phyloP scores from a whole-genome alignment of 1,140 invertebrate genomes.

The Panagrolaimus sp. region DNA sequence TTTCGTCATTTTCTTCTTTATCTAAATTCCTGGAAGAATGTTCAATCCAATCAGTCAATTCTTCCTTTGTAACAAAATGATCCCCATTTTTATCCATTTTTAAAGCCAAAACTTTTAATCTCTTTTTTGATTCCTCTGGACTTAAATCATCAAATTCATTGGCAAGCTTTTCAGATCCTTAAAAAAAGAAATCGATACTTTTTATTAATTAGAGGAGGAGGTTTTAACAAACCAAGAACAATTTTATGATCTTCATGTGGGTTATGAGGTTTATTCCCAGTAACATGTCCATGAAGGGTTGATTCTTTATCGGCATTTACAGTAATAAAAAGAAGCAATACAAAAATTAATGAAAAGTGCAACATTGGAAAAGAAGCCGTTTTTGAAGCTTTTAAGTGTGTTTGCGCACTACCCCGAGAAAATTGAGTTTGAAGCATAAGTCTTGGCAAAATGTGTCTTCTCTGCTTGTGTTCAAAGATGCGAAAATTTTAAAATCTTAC shows the following conservation, averaged over 20 bases:
- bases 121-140: slow-evolving; percentile 77
- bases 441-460: too few species aligned
- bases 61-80: slow-evolving; percentile 73
- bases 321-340: too few species aligned
- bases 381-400: too few species aligned
- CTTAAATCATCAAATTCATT: slow-evolving; percentile 84
- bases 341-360: too few species aligned
- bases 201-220: too few species aligned
- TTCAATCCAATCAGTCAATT: slow-evolving; percentile 85
- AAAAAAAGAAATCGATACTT: slow-evolving; percentile 39
- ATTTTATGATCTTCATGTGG: slow-evolving; percentile 42
- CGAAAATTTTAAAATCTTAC: too few species aligned
- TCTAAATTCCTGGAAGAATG: slow-evolving; percentile 73
- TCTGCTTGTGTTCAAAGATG: too few species aligned
- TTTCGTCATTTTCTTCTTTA: slow-evolving; percentile 78
- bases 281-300: not conserved
- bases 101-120: slow-evolving; percentile 72
- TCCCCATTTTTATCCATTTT: slow-evolving; percentile 81
- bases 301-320: not conserved
- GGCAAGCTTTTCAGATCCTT: slow-evolving; percentile 81
- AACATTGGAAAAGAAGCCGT: too few species aligned
- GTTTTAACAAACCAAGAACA: slow-evolving; percentile 31
- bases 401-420: too few species aligned
- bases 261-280: slow-evolving; percentile 22
- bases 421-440: too few species aligned